These are phyloP conservation scores for Diabrotica virgifera DNA, from an alignment of 1,140 invertebrate genomes.

Conservation along the genomic window DNA sequence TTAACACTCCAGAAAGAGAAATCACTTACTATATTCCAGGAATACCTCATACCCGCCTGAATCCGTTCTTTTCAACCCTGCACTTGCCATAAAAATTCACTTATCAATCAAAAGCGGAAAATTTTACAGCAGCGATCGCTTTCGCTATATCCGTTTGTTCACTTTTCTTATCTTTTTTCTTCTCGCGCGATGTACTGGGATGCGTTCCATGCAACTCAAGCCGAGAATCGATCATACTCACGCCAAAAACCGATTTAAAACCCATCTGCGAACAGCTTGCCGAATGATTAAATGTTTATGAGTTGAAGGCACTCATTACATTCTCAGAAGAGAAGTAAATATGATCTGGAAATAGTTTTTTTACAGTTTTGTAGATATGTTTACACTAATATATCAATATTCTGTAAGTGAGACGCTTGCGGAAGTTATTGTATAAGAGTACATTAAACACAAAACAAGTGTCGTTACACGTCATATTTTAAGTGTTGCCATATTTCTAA, in stretches of 20 bases:
- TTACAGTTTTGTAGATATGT: no score
- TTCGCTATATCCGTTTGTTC: neutral
- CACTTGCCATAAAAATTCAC: constrained; percentile 30
- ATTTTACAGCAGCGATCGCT: neutral
- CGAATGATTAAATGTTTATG: no score
- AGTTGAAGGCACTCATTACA: no score
- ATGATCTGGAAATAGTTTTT: no score
- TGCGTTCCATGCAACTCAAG: neutral
- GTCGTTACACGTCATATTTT: no score
- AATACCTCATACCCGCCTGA: constrained; percentile 46
- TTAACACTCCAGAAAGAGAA: neutral
- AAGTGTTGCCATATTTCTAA: no score
- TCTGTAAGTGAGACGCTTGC: no score
- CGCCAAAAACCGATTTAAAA: constrained; percentile 1
- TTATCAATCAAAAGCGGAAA: neutral
- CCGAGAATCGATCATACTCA: neutral
- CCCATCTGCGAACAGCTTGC: neutral
- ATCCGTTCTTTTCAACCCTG: constrained; percentile 43
- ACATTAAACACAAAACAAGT: no score
- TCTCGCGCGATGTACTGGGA: no score
- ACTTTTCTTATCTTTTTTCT: neutral
- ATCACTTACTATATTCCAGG: constrained; percentile 45
- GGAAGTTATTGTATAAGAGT: no score
- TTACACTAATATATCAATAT: no score
- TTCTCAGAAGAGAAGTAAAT: no score